Base-by-base conservation (phyloP, 2,113 vertebrate species). In the Erythrolamprus reginae region DNA sequence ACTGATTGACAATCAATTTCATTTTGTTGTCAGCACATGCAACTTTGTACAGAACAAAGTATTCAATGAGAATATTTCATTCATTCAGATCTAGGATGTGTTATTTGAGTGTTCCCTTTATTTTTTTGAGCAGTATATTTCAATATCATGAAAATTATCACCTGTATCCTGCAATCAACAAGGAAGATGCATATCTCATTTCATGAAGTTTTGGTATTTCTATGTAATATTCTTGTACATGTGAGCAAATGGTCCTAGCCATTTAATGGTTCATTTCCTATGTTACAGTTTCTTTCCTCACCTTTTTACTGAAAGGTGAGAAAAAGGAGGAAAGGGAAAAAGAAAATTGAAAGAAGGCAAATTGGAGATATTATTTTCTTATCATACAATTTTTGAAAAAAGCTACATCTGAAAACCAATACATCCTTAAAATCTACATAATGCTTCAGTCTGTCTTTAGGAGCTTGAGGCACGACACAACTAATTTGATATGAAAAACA, bases 231-330 rank as follows among this genome's bases (percentile, higher is more conserved):
- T 77, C 24, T 33, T 61, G 82, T 56, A 55, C 42, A 77, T 52
- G 19, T 50, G 28, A 89, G 38, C 42, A 89, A 91, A 77, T 77
- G 58, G n/a, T 91, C 33, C 38, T 85, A 86, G 56, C 53, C 70
- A 91, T 91, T 91, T 91, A 70, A 91, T 55, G 82, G 56, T 89
- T 53, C 83, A 89, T 82, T 42, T 91, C 82, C 48, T 89, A 58
- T 21, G 23, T 89, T 77, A 77, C 24, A 19, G 38, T 86, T 48
- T 51, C 58, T 86, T 65, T 77, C 47, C 26, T 52, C 26, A 84
- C 26, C 56, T 52, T 47, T 47, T 55, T 38, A 51, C 9, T 26
- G 19, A 45, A 33, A 21, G 42, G 24, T 77, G 50, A 84, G 6
- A 24, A 86, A 13, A 55, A 56, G 48, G 23, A 10, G 33, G 55